Evolutionary conservation across 37 sponge, comb jelly and placozoan species (phyloP).

Genomic region (Axinella damicornis): DNA sequence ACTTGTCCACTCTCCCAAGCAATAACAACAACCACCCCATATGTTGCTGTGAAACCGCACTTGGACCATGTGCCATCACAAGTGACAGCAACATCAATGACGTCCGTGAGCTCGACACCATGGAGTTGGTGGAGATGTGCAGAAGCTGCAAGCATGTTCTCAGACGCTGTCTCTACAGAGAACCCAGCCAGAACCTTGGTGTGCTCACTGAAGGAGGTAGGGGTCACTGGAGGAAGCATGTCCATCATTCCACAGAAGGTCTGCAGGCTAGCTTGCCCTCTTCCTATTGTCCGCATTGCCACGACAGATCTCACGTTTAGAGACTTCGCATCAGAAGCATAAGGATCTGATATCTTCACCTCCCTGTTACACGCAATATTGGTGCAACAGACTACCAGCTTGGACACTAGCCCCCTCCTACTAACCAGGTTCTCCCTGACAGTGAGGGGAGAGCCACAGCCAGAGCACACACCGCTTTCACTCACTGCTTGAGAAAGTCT

Average conservation of each 20-base stretch:
- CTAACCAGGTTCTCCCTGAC: slow-evolving; percentile 5
- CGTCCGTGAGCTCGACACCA: not conserved
- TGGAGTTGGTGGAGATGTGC: slow-evolving; percentile 8
- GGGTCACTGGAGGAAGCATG: slow-evolving; percentile 42
- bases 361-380: slow-evolving; percentile 23
- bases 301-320: slow-evolving; percentile 28
- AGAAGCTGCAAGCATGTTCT: slow-evolving; percentile 21
- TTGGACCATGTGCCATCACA: slow-evolving; percentile 52
- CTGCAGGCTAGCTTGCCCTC: slow-evolving; percentile 22
- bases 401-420: slow-evolving; percentile 1
- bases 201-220: not conserved
- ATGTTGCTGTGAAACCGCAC: slow-evolving; percentile 19
- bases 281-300: slow-evolving; percentile 22
- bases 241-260: slow-evolving; percentile 45
- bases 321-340: not conserved
- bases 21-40: slow-evolving; percentile 22
- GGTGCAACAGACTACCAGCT: slow-evolving; percentile 13
- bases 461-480: slow-evolving; percentile 9
- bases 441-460: slow-evolving; percentile 22
- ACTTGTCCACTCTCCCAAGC: slow-evolving; percentile 32
- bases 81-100: slow-evolving; percentile 33
- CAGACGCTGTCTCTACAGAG: not conserved
- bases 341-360: slow-evolving; percentile 12
- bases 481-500: not conserved
- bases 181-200: not conserved